Percentiles rank a stretch among this genome's conserved stretches.
Conservation (phyloP, 2,797 vertebrate genomes). For the Rhyacichthys aspro region DNA sequence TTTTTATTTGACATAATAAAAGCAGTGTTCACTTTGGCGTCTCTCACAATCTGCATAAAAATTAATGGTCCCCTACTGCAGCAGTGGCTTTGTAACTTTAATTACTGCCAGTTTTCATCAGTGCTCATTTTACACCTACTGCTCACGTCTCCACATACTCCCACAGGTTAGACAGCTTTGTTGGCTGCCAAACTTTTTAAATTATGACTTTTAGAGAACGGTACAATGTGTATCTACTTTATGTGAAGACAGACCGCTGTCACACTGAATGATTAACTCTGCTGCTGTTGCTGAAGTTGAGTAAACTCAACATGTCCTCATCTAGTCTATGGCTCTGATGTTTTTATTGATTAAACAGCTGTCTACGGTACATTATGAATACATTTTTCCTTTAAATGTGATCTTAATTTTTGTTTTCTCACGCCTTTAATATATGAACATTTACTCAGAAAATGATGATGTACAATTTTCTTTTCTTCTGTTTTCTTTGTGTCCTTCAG, state of each 20-base stretch:
- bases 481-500: conserved; percentile 28
- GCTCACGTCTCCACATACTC: conserved; percentile 1
- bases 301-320: conserved; percentile 11
- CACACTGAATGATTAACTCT: conserved; percentile 57
- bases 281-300: conserved; percentile 22
- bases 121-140: conserved; percentile 13
- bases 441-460: no score
- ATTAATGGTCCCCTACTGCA: not conserved
- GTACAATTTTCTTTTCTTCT: no score
- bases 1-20: conserved; percentile 19
- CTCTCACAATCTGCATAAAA: not conserved
- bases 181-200: conserved; percentile 6
- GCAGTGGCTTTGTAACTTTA: conserved; percentile 20
- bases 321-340: not conserved
- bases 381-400: no score
- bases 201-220: conserved; percentile 22
- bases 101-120: conserved; percentile 18
- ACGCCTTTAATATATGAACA: no score
- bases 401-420: no score
- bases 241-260: conserved; percentile 26
- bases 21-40: not conserved
- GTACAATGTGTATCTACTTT: conserved; percentile 18
- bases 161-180: conserved; percentile 13
- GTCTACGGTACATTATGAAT: no score
- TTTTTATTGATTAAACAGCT: not conserved